Conservation (phyloP, 2,797 vertebrate genomes). For the Arctocebus calabarensis region DNA sequence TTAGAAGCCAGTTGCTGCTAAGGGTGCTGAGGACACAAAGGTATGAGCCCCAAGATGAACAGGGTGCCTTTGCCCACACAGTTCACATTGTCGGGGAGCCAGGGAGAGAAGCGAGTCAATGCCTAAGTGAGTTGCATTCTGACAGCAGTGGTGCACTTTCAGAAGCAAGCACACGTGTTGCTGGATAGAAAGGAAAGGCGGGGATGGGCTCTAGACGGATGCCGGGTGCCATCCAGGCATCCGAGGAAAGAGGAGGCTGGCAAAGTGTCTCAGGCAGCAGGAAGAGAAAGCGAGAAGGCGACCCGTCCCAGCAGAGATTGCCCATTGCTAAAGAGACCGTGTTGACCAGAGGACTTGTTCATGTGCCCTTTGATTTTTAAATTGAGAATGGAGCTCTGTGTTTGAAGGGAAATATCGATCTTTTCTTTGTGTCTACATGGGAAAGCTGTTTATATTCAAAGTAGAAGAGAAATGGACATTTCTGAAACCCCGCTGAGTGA, state of each 20-base stretch:
- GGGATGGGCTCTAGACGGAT: too few relatives aligned
- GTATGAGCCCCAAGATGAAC: neutral
- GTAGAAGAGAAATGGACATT: neutral
- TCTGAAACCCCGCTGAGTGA: neutral
- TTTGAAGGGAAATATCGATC: neutral
- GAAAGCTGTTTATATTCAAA: neutral
- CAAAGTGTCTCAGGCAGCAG: neutral
- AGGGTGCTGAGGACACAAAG: neutral
- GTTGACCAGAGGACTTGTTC: neutral
- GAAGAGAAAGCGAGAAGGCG: neutral
- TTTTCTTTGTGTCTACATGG: neutral
- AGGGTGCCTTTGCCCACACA: neutral
- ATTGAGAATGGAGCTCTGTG: slow-evolving; percentile 44
- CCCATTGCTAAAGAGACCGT: neutral
- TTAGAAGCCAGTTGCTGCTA: neutral
- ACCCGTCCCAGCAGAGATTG: neutral
- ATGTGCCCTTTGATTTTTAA: neutral
- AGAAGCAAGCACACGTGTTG: fast-evolving
- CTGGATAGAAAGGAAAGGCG: neutral
- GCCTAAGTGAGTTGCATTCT: neutral
- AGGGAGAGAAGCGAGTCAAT: neutral
- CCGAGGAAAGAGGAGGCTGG: neutral
- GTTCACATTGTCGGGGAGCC: neutral
- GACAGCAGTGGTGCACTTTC: fast-evolving
- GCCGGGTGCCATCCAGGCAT: too few relatives aligned